A percentile compares a stretch with the other conserved stretches of the same genome.
Conservation (phyloP, 2,888 invertebrate genomes). For the Pristionchus japonicus region DNA sequence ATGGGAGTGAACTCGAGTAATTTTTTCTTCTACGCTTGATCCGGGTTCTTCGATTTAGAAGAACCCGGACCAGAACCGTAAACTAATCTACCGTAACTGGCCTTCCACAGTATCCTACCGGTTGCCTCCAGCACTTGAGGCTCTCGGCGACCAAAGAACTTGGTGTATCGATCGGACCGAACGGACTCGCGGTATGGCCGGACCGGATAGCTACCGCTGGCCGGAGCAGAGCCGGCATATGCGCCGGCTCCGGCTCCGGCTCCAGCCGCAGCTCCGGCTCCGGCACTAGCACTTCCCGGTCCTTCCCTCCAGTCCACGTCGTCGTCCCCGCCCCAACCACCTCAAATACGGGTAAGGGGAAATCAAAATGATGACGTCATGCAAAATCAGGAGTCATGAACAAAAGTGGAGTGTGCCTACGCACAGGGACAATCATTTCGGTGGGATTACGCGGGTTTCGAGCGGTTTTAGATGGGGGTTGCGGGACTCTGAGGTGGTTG, state of each 20-base stretch:
- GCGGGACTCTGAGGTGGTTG: neutral
- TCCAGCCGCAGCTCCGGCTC: neutral
- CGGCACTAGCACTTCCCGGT: neutral
- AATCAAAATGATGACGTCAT: neutral
- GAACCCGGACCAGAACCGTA: too few relatives aligned
- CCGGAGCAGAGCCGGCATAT: neutral
- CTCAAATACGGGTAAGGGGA: neutral
- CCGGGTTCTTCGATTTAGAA: too few relatives aligned
- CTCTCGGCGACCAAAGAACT: neutral
- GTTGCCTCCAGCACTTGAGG: neutral
- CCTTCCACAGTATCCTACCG: neutral
- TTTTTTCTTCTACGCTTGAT: neutral
- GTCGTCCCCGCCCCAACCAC: slow-evolving; percentile 1
- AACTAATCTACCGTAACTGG: too few relatives aligned
- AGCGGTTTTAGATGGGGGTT: neutral
- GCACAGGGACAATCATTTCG: slow-evolving; percentile 9
- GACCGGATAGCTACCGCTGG: neutral
- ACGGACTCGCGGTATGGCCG: neutral
- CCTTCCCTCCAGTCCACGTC: neutral
- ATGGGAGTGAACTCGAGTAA: too few relatives aligned
- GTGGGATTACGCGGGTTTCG: neutral
- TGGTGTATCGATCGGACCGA: neutral
- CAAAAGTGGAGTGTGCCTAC: neutral
- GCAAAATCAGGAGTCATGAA: neutral
- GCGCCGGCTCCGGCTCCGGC: neutral